Conservation (phyloP, 2,888 invertebrate genomes). For the Plemyria rubiginata region DNA sequence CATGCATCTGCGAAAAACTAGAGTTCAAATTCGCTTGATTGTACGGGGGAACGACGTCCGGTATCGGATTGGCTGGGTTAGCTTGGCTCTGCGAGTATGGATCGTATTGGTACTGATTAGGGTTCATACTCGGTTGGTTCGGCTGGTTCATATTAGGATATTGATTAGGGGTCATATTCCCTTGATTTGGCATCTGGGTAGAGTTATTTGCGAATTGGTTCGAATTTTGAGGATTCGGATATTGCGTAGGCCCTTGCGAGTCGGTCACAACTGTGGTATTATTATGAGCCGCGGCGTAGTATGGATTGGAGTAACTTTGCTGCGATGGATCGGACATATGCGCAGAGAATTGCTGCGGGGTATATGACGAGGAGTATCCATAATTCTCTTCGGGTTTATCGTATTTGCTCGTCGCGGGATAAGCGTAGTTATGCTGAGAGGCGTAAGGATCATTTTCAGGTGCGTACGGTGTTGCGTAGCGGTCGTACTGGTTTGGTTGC, state of each 20-base stretch:
- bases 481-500: constrained; percentile 61
- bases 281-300: constrained; percentile 67
- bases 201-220: constrained; percentile 14
- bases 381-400: constrained; percentile 66
- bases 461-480: constrained; percentile 59
- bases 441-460: constrained; percentile 60
- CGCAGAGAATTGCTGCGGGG: constrained; percentile 65
- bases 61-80: constrained; percentile 49
- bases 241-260: constrained; percentile 55
- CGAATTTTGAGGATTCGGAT: constrained; percentile 31
- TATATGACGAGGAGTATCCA: constrained; percentile 65
- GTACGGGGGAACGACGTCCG: constrained; percentile 50
- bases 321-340: constrained; percentile 57
- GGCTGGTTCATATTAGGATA: constrained; percentile 42
- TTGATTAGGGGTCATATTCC: constrained; percentile 34
- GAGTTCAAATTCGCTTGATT: constrained; percentile 58
- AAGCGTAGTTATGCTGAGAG: constrained; percentile 57
- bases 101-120: constrained; percentile 46
- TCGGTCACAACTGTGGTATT: constrained; percentile 64
- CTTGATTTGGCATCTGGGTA: constrained; percentile 31
- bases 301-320: constrained; percentile 67
- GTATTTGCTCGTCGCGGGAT: constrained; percentile 57
- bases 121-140: constrained; percentile 30
- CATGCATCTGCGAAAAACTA: constrained; percentile 72
- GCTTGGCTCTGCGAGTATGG: constrained; percentile 42